phyloP scores from a whole-genome alignment of 2,888 invertebrate genomes.

The Taenaris catops region DNA sequence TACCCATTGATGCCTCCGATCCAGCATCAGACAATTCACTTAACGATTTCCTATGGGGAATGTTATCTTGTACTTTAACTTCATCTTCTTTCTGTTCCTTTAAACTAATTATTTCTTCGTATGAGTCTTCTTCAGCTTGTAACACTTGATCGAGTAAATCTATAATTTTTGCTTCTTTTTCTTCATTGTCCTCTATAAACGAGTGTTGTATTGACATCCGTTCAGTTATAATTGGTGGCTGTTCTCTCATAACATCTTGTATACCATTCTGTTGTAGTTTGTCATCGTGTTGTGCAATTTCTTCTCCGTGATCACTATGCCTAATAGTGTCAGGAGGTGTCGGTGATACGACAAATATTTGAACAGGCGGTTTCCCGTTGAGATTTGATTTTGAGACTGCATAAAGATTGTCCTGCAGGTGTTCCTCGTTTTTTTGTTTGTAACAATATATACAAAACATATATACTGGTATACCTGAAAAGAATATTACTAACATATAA shows the following conservation, averaged over 20 bases:
- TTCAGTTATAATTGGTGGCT: constrained; percentile 37
- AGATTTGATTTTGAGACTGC: constrained; percentile 33
- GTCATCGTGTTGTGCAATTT: constrained; percentile 22
- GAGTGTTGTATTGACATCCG: constrained; percentile 50
- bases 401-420: constrained; percentile 35
- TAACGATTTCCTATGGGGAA: constrained; percentile 53
- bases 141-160: constrained; percentile 68
- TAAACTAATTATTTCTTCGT: constrained; percentile 50
- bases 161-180: constrained; percentile 71
- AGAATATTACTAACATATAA: not conserved
- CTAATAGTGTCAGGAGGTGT: constrained; percentile 58
- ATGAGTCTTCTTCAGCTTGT: constrained; percentile 70
- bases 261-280: constrained; percentile 30
- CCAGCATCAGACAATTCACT: constrained; percentile 66
- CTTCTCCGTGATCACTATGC: constrained; percentile 37
- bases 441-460: constrained; percentile 50
- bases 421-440: constrained; percentile 34
- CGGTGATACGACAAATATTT: constrained; percentile 61
- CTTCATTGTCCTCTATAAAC: constrained; percentile 54
- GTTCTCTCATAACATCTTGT: constrained; percentile 31
- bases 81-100: constrained; percentile 45
- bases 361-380: constrained; percentile 57
- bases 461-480: constrained; percentile 65
- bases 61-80: constrained; percentile 29
- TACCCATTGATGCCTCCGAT: constrained; percentile 63